A percentile compares a stretch with the other conserved stretches of the same genome.
Evolutionary conservation across 2,113 vertebrate genomes (phyloP).

Genomic region (Oncorhynchus keta): DNA sequence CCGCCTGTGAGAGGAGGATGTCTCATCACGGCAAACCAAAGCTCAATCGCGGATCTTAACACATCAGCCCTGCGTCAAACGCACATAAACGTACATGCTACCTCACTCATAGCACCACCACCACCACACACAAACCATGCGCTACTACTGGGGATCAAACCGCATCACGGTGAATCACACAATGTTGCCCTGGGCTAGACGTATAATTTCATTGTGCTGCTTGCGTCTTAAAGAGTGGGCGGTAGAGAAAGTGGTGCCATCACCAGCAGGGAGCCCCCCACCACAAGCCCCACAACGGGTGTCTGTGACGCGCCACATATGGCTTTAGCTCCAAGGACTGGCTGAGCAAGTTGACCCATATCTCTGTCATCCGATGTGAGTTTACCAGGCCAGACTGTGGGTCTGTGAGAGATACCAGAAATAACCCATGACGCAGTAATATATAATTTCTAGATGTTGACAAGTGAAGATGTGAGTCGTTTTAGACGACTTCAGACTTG

Average conservation of each 20-base stretch:
- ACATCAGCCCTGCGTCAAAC: not conserved
- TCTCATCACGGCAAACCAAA: slow-evolving; percentile 14
- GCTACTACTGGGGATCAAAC: slow-evolving; percentile 23
- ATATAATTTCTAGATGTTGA: slow-evolving; percentile 21
- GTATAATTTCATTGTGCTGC: slow-evolving; percentile 48
- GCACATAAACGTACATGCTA: slow-evolving; percentile 2
- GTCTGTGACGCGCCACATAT: slow-evolving; percentile 4
- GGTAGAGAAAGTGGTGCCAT: slow-evolving; percentile 39
- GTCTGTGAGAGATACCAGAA: slow-evolving; percentile 36
- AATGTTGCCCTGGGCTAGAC: slow-evolving; percentile 45
- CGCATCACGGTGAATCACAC: slow-evolving; percentile 35
- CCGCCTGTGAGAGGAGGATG: not conserved
- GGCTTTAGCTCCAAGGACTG: slow-evolving; percentile 23
- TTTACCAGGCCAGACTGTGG: slow-evolving; percentile 45
- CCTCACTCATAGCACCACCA: slow-evolving; percentile 20
- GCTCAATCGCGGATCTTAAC: not conserved
- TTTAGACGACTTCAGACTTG: slow-evolving; percentile 18
- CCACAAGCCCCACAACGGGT: not conserved
- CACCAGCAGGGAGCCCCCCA: slow-evolving; percentile 27
- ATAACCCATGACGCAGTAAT: slow-evolving; percentile 11
- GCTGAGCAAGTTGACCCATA: slow-evolving; percentile 30
- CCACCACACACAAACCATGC: slow-evolving; percentile 20
- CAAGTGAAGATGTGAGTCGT: slow-evolving; percentile 5
- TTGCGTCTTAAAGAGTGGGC: slow-evolving; percentile 24
- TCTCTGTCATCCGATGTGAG: slow-evolving; percentile 40